These are phyloP conservation scores for Phyllotreta striolata DNA, from an alignment of 2,888 invertebrate species.

Conservation along the genomic window DNA sequence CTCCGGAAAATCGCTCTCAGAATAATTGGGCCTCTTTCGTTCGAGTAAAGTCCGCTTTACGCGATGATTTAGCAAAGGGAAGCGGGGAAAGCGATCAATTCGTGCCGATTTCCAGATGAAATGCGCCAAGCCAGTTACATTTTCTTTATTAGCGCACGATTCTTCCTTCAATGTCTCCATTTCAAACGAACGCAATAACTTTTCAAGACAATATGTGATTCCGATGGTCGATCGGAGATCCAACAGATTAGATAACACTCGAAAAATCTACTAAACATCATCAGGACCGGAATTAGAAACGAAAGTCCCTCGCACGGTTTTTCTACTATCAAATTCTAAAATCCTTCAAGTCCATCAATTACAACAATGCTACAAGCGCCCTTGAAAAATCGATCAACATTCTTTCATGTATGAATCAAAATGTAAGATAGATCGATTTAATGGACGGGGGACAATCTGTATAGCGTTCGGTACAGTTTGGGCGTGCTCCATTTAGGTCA, in stretches of 20 bases:
- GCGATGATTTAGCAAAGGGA: too few relatives aligned
- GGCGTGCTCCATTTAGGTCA: constrained; percentile 59
- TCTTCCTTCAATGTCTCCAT: constrained; percentile 25
- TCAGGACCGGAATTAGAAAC: constrained; percentile 3
- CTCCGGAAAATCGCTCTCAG: constrained; percentile 27
- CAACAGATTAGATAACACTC: constrained; percentile 31
- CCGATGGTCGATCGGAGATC: constrained; percentile 28
- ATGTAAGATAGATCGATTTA: constrained; percentile 24
- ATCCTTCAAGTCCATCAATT: too few relatives aligned
- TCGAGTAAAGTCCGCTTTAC: background rate
- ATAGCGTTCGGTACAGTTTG: constrained; percentile 51
- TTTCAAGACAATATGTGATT: constrained; percentile 32
- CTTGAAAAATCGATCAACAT: too few relatives aligned
- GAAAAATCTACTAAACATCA: constrained; percentile 31
- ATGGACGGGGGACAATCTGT: constrained; percentile 1
- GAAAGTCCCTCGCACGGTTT: too few relatives aligned
- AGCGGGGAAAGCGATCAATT: too few relatives aligned
- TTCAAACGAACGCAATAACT: constrained; percentile 31
- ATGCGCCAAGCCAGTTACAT: background rate
- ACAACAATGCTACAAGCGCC: too few relatives aligned
- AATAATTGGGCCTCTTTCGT: too few relatives aligned
- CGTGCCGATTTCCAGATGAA: too few relatives aligned
- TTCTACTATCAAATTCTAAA: too few relatives aligned
- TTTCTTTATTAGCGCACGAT: constrained; percentile 30
- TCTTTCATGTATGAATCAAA: background rate